A percentile compares a stretch with the other conserved stretches of the same genome.
These are phyloP conservation scores for Tinea semifulvella DNA, from an alignment of 2,888 invertebrate species.

Conservation along the genomic window DNA sequence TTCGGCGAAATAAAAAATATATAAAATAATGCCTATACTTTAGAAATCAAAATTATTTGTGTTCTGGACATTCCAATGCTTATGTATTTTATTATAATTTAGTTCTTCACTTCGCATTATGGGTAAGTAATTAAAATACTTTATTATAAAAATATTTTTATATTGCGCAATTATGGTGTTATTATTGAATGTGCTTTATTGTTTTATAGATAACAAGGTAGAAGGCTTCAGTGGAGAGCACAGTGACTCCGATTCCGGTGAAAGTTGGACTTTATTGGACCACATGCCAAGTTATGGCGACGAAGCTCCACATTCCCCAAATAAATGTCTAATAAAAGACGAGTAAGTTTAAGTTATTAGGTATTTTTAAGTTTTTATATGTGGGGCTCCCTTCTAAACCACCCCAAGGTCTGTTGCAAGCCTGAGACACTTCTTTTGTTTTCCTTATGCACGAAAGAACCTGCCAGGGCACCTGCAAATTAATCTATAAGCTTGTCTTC, in stretches of 20 bases:
- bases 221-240: conserved; percentile 44
- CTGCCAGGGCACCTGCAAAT: too few species aligned
- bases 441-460: too few species aligned
- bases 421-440: too few species aligned
- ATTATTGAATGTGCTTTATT: background rate
- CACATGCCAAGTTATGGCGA: conserved; percentile 32
- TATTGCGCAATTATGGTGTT: background rate
- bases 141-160: too few species aligned
- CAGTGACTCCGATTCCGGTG: conserved; percentile 62
- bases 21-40: background rate
- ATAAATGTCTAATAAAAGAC: conserved; percentile 26
- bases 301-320: conserved; percentile 30
- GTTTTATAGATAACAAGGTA: conserved; percentile 24
- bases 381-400: too few species aligned
- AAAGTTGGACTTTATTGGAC: conserved; percentile 59
- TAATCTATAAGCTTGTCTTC: too few species aligned
- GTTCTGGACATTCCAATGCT: background rate
- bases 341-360: conserved; percentile 23
- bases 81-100: background rate
- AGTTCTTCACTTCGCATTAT: background rate
- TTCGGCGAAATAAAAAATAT: conserved; percentile 4
- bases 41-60: background rate
- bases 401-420: too few species aligned
- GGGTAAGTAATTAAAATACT: background rate
- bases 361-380: too few species aligned